phyloP scores from a whole-genome alignment of 1,140 invertebrate species.

The Pseudomyrmex gracilis region DNA sequence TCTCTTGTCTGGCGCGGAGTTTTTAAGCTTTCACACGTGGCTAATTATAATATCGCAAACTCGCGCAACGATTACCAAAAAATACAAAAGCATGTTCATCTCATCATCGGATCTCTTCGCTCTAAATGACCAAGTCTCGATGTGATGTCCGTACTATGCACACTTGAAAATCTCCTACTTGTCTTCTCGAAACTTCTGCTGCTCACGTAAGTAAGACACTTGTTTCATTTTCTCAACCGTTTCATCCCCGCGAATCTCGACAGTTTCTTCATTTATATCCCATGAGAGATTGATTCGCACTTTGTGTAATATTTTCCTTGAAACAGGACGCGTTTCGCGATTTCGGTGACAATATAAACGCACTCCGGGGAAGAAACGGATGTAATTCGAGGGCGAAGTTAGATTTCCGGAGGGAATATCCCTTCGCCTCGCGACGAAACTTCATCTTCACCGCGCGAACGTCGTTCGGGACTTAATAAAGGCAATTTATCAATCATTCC shows the following conservation, averaged over 20 bases:
- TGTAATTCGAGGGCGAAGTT: constrained; percentile 7
- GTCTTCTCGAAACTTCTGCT: constrained; percentile 68
- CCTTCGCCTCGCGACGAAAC: constrained; percentile 8
- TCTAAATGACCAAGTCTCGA: constrained; percentile 40
- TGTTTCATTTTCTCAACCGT: constrained; percentile 51
- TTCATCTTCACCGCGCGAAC: constrained; percentile 33
- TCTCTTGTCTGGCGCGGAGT: constrained; percentile 13
- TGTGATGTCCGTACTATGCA: constrained; percentile 31
- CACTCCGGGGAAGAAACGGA: background rate
- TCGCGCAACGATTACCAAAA: background rate
- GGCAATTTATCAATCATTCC: constrained; percentile 59
- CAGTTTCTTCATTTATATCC: background rate
- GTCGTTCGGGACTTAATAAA: constrained; percentile 44
- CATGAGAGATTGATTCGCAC: background rate
- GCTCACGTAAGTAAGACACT: constrained; percentile 79
- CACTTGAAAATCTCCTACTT: constrained; percentile 53
- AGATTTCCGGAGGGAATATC: constrained; percentile 22
- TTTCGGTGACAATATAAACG: background rate
- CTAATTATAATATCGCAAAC: background rate
- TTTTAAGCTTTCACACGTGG: background rate
- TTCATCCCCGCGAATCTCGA: background rate
- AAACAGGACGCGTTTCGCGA: background rate
- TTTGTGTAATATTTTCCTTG: background rate
- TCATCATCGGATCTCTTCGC: background rate
- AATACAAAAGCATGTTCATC: background rate